A percentile compares a stretch with the other conserved stretches of the same genome.
These are phyloP conservation scores for Acrossocheilus fasciatus DNA, from an alignment of 2,797 vertebrate species.

Conservation along the genomic window DNA sequence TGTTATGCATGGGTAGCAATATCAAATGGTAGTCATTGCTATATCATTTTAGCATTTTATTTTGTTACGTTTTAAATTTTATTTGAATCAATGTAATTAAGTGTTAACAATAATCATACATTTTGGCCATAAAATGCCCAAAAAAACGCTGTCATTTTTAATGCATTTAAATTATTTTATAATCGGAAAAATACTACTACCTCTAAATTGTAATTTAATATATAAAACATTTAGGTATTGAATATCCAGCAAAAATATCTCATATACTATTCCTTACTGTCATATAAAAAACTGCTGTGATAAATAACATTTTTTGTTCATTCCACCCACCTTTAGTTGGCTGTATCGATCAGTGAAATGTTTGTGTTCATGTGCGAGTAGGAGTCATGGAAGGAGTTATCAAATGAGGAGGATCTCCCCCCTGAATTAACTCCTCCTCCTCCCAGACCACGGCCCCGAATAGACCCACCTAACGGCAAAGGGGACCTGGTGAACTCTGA, in stretches of 20 bases:
- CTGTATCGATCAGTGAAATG: not conserved
- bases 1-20: too few species aligned
- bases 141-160: not conserved
- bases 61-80: not conserved
- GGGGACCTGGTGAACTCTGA: slow-evolving; percentile 62
- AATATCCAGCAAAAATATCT: not conserved
- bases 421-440: slow-evolving; percentile 91
- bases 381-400: slow-evolving; percentile 96
- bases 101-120: not conserved
- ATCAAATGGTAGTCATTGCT: too few species aligned
- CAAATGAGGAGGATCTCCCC: slow-evolving; percentile 92
- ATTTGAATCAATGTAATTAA: not conserved
- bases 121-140: not conserved
- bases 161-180: not conserved
- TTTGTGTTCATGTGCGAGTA: slow-evolving; percentile 59
- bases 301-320: not conserved
- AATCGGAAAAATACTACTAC: not conserved
- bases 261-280: not conserved
- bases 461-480: slow-evolving; percentile 83
- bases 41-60: too few species aligned
- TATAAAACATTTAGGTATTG: not conserved
- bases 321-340: not conserved
- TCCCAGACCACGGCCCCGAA: slow-evolving; percentile 86
- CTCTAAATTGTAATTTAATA: not conserved
- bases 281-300: not conserved